Evolutionary conservation across 2,888 invertebrate species (phyloP).

Genomic region (Mythimna vitellina): DNA sequence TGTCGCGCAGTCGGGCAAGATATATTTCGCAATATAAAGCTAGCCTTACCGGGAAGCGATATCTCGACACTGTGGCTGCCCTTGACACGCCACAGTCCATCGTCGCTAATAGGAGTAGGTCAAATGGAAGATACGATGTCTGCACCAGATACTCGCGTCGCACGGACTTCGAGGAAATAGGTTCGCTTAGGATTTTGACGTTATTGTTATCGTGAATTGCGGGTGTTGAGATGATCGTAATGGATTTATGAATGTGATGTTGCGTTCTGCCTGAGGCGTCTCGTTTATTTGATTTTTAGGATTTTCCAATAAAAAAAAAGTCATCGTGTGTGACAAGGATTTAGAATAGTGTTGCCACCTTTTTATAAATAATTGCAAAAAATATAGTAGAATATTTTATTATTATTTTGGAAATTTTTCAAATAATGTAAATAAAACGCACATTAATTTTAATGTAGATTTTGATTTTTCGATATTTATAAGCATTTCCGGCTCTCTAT

Average conservation of each 20-base stretch:
- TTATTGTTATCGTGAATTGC: conserved; percentile 5
- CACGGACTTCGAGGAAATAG: conserved; percentile 19
- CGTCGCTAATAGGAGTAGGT: conserved; percentile 52
- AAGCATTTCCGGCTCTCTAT: too few relatives aligned
- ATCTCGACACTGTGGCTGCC: conserved; percentile 21
- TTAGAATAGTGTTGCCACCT: background rate
- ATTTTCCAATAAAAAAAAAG: background rate
- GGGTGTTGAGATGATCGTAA: background rate
- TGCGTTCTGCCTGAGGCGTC: background rate
- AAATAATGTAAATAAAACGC: too few relatives aligned
- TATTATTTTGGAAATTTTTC: too few relatives aligned
- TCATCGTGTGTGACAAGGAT: background rate
- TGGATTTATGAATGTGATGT: background rate
- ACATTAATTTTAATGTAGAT: too few relatives aligned
- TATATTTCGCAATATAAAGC: background rate
- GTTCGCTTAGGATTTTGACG: conserved; percentile 9
- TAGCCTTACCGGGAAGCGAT: conserved; percentile 1
- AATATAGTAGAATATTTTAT: too few relatives aligned
- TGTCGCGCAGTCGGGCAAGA: background rate
- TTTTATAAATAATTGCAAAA: too few relatives aligned
- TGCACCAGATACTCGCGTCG: conserved; percentile 30
- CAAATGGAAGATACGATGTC: conserved; percentile 52
- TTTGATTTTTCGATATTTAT: too few relatives aligned
- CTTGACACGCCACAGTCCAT: conserved; percentile 52
- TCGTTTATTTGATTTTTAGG: background rate